Conservation (phyloP, 2,797 vertebrate species). For the Caiman crocodilus region DNA sequence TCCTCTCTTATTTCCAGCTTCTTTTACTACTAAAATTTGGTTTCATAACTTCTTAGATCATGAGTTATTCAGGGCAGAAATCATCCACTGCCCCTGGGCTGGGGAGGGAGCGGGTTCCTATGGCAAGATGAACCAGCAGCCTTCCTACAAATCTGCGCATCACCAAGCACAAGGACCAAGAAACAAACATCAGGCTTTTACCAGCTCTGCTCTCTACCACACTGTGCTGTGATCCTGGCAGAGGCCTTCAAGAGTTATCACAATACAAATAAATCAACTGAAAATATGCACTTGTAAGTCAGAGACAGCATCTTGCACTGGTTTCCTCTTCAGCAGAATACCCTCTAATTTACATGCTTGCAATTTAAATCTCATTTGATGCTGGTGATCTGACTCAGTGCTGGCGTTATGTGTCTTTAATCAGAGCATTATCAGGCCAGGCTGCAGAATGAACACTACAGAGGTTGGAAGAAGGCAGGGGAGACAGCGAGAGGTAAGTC, state of each 20-base stretch:
- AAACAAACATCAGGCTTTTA: not conserved
- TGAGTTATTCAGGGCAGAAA: not conserved
- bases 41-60: not conserved
- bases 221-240: not conserved
- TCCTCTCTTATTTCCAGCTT: conserved; percentile 44
- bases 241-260: not conserved
- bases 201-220: not conserved
- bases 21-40: conserved; percentile 18
- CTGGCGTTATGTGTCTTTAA: too few relatives aligned
- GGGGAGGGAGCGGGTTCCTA: too few relatives aligned
- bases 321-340: not conserved
- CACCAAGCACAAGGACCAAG: not conserved
- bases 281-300: too few relatives aligned
- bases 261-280: not conserved
- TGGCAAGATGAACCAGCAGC: too few relatives aligned
- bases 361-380: not conserved
- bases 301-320: not conserved
- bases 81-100: not conserved
- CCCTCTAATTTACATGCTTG: not conserved
- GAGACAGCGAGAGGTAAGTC: not conserved
- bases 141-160: not conserved
- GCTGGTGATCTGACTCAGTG: too few relatives aligned
- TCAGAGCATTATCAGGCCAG: not conserved
- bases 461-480: not conserved
- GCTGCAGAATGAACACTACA: not conserved